Percentiles rank a stretch among this genome's conserved stretches.
These are phyloP conservation scores for Tapirus indicus DNA, from an alignment of 2,797 vertebrate genomes.

Conservation along the genomic window DNA sequence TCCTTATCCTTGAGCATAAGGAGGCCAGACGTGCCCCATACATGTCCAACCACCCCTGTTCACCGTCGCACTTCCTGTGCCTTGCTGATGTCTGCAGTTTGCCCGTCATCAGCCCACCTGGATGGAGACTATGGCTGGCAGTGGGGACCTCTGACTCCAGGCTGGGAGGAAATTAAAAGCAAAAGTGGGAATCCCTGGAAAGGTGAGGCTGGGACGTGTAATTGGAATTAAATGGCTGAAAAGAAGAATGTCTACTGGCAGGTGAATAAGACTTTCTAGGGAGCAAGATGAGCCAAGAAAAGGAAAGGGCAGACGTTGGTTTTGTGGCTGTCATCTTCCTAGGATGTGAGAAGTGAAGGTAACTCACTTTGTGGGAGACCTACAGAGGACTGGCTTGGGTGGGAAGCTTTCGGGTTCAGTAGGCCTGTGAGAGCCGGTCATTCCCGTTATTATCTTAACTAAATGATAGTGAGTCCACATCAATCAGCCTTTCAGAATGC, in stretches of 20 bases:
- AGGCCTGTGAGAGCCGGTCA: accelerated
- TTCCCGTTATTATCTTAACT: background rate
- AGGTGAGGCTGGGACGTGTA: background rate
- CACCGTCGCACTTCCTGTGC: background rate
- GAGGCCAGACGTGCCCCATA: background rate
- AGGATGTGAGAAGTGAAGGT: background rate
- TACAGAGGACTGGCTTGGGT: background rate
- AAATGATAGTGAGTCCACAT: background rate
- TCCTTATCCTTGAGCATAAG: background rate
- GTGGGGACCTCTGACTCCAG: background rate
- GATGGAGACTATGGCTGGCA: background rate
- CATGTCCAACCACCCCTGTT: accelerated
- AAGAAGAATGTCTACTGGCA: background rate
- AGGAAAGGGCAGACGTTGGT: background rate
- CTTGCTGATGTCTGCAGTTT: accelerated
- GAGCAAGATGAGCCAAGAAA: background rate
- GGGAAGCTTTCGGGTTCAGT: background rate
- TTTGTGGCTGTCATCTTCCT: background rate
- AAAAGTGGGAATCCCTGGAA: background rate
- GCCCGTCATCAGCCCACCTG: background rate
- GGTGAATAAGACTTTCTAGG: background rate
- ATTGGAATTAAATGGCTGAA: background rate
- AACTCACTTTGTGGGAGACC: background rate
- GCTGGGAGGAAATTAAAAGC: background rate
- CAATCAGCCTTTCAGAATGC: background rate